Conservation (phyloP, 53 echinoderm and acorn worm genomes). For the Paelopatides confundens region DNA sequence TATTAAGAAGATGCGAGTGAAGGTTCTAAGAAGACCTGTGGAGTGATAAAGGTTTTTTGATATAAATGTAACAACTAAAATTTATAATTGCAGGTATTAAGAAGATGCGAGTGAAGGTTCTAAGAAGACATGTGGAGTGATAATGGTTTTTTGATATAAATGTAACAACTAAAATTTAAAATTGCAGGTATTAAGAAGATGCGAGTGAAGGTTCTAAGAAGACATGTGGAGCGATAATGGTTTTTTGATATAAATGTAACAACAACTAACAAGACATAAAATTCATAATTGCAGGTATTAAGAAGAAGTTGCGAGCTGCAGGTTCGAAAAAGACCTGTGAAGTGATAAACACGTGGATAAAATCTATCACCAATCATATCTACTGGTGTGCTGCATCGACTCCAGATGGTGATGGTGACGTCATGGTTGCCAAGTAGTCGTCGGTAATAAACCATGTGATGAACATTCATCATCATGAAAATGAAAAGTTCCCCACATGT, state of each 20-base stretch:
- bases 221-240: too few relatives aligned
- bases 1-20: slow-evolving; percentile 8
- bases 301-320: slow-evolving; percentile 17
- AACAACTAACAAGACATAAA: too few relatives aligned
- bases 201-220: too few relatives aligned
- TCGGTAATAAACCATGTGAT: slow-evolving; percentile 54
- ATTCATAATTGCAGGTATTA: neutral
- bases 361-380: slow-evolving; percentile 59
- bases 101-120: too few relatives aligned
- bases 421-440: slow-evolving; percentile 61
- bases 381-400: slow-evolving; percentile 75
- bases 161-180: too few relatives aligned
- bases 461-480: slow-evolving; percentile 54
- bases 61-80: too few relatives aligned
- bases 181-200: too few relatives aligned
- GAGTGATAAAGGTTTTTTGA: neutral
- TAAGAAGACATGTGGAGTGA: too few relatives aligned
- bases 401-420: slow-evolving; percentile 58
- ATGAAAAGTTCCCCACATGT: slow-evolving; percentile 16
- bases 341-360: slow-evolving; percentile 28
- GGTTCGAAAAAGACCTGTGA: neutral
- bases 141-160: too few relatives aligned
- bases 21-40: neutral
- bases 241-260: too few relatives aligned
- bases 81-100: too few relatives aligned